phyloP scores from a whole-genome alignment of 2,113 vertebrate species.

The Gambusia affinis region DNA sequence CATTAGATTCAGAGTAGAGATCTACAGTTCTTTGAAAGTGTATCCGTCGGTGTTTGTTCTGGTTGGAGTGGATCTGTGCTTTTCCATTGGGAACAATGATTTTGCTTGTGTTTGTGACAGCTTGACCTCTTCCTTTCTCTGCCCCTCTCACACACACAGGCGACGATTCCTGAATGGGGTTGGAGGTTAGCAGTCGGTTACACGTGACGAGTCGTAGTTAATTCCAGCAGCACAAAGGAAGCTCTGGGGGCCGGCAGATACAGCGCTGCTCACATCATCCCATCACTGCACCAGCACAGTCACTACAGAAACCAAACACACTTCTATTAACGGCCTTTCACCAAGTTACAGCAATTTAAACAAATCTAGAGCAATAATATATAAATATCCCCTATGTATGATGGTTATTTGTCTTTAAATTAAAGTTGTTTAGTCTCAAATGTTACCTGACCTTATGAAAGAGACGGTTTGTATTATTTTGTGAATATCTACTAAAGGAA shows the following conservation, averaged over 20 bases:
- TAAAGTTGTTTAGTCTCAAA: too few species aligned
- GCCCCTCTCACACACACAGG: slow-evolving; percentile 1
- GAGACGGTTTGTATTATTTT: too few species aligned
- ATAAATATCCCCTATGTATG: not conserved
- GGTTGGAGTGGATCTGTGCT: slow-evolving; percentile 22
- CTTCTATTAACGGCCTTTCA: not conserved
- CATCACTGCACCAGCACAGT: not conserved
- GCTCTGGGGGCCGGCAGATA: slow-evolving; percentile 35
- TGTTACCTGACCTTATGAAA: too few species aligned
- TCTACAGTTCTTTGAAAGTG: not conserved
- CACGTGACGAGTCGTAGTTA: slow-evolving; percentile 75
- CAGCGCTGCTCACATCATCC: slow-evolving; percentile 23
- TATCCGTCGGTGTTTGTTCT: slow-evolving; percentile 30
- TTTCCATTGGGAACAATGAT: slow-evolving; percentile 36
- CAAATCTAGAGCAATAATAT: not conserved
- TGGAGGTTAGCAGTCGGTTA: slow-evolving; percentile 79
- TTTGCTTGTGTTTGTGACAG: slow-evolving; percentile 49
- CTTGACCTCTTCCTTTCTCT: slow-evolving; percentile 56
- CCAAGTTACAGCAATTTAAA: not conserved
- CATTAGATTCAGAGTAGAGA: slow-evolving; percentile 7
- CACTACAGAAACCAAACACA: not conserved
- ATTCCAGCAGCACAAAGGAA: slow-evolving; percentile 78
- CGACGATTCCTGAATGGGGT: slow-evolving; percentile 70
- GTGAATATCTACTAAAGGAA: too few species aligned
- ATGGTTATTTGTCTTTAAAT: not conserved